A percentile compares a stretch with the other conserved stretches of the same genome.
Evolutionary conservation across 2,888 invertebrate genomes (phyloP).

Genomic region (Melieria picta): DNA sequence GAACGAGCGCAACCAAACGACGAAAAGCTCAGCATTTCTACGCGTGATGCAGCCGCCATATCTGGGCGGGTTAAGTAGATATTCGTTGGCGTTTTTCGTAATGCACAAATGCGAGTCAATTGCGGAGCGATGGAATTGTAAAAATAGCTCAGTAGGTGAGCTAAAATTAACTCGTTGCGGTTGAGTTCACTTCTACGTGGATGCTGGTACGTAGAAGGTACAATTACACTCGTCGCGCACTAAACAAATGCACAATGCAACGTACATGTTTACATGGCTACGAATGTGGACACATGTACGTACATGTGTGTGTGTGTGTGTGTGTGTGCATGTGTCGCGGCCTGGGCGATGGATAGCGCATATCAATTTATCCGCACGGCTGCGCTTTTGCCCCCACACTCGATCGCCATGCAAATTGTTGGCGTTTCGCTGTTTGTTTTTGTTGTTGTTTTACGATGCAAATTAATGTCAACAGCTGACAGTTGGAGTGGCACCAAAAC

Average conservation of each 20-base stretch:
- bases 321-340: constrained; percentile 1
- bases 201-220: background rate
- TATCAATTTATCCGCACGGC: constrained; percentile 28
- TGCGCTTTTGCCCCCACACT: constrained; percentile 22
- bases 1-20: too few relatives aligned
- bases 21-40: too few relatives aligned
- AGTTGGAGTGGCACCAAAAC: too few relatives aligned
- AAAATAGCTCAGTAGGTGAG: constrained; percentile 52
- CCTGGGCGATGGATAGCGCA: constrained; percentile 13
- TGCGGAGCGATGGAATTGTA: constrained; percentile 36
- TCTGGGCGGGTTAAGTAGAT: too few relatives aligned
- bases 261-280: background rate
- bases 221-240: constrained; percentile 14
- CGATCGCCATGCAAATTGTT: constrained; percentile 1
- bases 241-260: background rate
- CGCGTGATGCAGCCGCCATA: too few relatives aligned
- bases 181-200: constrained; percentile 7
- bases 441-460: too few relatives aligned
- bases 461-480: too few relatives aligned
- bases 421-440: too few relatives aligned
- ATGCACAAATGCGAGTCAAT: background rate
- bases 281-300: background rate
- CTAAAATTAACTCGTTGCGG: constrained; percentile 58
- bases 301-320: background rate
- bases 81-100: background rate